Conservation (phyloP, 2,888 invertebrate species). For the Drosophila bunnanda region DNA sequence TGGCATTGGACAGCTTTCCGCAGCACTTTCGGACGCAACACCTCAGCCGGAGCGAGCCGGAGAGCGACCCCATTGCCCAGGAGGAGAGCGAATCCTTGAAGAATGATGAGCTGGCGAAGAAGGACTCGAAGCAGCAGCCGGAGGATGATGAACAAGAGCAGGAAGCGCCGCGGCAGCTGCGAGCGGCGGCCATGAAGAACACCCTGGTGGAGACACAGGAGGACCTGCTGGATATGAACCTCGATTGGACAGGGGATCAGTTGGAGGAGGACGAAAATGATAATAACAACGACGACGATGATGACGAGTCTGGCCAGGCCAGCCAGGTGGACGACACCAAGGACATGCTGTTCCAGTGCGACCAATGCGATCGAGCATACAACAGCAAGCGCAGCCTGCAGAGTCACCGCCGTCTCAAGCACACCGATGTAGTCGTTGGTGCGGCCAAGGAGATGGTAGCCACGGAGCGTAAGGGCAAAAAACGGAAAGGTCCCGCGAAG, state of each 20-base stretch:
- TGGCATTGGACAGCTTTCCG: conserved; percentile 65
- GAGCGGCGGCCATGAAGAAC: conserved; percentile 49
- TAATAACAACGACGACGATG: conserved; percentile 14
- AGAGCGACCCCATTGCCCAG: conserved; percentile 64
- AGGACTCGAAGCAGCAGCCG: conserved; percentile 38
- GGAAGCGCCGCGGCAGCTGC: conserved; percentile 21
- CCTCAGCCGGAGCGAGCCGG: conserved; percentile 26
- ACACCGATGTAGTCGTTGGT: conserved; percentile 15
- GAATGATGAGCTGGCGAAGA: conserved; percentile 33
- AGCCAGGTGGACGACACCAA: conserved; percentile 37
- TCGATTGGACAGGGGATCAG: conserved; percentile 4
- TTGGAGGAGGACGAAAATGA: neutral
- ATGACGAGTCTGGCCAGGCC: conserved; percentile 1
- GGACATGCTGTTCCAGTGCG: conserved; percentile 74
- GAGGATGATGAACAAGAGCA: conserved; percentile 10
- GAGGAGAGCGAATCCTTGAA: conserved; percentile 32
- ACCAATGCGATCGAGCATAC: conserved; percentile 73
- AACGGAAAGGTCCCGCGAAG: conserved; percentile 46
- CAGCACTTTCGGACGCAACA: conserved; percentile 68
- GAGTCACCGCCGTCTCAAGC: conserved; percentile 70
- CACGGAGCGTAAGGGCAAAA: conserved; percentile 7
- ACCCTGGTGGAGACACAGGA: conserved; percentile 22
- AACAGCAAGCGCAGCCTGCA: conserved; percentile 72
- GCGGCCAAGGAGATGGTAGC: neutral
- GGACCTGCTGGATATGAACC: conserved; percentile 6